These are phyloP conservation scores for Dermochelys coriacea DNA, from an alignment of 2,797 vertebrate genomes.

Conservation along the genomic window DNA sequence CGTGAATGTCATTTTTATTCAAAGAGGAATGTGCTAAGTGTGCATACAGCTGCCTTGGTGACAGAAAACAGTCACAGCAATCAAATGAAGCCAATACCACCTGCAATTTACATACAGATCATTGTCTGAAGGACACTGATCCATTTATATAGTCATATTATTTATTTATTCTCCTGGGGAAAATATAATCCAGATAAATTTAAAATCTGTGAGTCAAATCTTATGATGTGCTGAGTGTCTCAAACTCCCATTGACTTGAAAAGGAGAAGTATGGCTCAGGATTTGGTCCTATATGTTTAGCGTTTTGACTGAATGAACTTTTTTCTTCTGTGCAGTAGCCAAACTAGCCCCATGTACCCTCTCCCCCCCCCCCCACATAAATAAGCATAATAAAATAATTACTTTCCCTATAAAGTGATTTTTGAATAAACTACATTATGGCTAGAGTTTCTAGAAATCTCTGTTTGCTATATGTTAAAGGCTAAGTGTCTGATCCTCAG, in stretches of 20 bases:
- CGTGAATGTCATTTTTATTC: not conserved
- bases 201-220: not conserved
- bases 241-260: accelerated
- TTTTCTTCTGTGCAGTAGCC: not conserved
- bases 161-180: accelerated
- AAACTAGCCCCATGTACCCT: not conserved
- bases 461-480: not conserved
- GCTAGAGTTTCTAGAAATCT: not conserved
- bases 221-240: not conserved
- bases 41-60: not conserved
- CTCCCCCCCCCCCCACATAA: not conserved
- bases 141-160: accelerated
- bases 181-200: not conserved
- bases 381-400: not conserved
- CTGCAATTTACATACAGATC: accelerated
- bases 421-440: not conserved
- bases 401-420: not conserved
- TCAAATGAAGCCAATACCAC: not conserved
- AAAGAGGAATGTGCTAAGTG: not conserved
- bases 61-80: not conserved
- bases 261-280: not conserved
- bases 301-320: not conserved
- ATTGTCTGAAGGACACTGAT: not conserved
- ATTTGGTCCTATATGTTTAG: not conserved
- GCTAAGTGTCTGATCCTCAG: not conserved